These are phyloP conservation scores for Anagyrus pseudococci DNA, from an alignment of 2,888 invertebrate genomes.

Conservation along the genomic window DNA sequence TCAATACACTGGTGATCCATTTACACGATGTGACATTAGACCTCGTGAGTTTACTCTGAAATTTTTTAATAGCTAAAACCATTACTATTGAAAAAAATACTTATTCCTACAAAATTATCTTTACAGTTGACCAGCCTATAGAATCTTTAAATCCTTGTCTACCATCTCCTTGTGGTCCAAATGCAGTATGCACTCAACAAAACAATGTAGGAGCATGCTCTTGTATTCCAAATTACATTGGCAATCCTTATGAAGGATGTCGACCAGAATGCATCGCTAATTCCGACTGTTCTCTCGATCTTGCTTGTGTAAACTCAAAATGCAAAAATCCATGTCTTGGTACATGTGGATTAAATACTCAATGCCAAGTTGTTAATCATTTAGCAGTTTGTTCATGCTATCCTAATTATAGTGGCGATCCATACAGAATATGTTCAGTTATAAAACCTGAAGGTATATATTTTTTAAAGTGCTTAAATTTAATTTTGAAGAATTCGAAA, in stretches of 20 bases:
- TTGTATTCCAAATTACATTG: slow-evolving; percentile 59
- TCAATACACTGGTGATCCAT: slow-evolving; percentile 72
- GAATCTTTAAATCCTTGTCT: slow-evolving; percentile 50
- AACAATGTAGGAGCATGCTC: slow-evolving; percentile 54
- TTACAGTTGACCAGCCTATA: no score
- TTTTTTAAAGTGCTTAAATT: no score
- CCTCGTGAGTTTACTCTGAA: slow-evolving; percentile 6
- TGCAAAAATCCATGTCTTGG: slow-evolving; percentile 83
- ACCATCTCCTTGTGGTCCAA: slow-evolving; percentile 79
- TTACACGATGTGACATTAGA: slow-evolving; percentile 62
- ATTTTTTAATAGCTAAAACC: background rate
- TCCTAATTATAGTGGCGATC: slow-evolving; percentile 66
- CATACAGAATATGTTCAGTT: no score
- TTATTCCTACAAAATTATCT: no score
- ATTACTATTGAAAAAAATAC: no score
- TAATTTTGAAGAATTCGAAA: no score
- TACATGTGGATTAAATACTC: slow-evolving; percentile 78
- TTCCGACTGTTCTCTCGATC: slow-evolving; percentile 76
- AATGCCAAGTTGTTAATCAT: slow-evolving; percentile 80
- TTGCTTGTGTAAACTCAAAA: slow-evolving; percentile 80
- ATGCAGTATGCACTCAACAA: slow-evolving; percentile 68
- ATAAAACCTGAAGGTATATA: no score
- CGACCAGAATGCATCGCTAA: slow-evolving; percentile 84
- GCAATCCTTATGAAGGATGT: slow-evolving; percentile 69
- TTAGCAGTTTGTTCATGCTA: slow-evolving; percentile 69